Evolutionary conservation across 2,797 vertebrate genomes (phyloP).

Genomic region (Hipposideros larvatus): DNA sequence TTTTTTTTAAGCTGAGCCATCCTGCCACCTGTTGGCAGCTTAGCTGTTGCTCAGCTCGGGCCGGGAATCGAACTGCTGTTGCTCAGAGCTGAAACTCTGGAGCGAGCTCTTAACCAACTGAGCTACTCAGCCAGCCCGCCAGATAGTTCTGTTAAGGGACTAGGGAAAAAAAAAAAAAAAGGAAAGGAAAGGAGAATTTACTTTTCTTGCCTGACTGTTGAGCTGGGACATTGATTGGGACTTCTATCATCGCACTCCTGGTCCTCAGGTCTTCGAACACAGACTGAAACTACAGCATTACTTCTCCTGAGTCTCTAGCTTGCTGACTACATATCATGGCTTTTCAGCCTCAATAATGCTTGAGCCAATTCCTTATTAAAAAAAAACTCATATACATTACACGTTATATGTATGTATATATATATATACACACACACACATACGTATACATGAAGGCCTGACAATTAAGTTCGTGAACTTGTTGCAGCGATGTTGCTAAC

Average conservation of each 20-base stretch:
- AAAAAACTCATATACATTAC: not conserved
- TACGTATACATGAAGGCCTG: too few relatives aligned
- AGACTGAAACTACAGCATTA: not conserved
- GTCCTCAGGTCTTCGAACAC: not conserved
- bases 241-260: not conserved
- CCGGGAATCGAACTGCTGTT: too few relatives aligned
- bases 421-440: too few relatives aligned
- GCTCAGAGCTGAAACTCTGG: too few relatives aligned
- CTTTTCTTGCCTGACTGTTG: not conserved
- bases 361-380: not conserved
- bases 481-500: too few relatives aligned
- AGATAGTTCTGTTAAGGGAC: not conserved
- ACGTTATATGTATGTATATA: too few relatives aligned
- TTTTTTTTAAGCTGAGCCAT: too few relatives aligned
- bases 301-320: not conserved
- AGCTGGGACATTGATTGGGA: not conserved
- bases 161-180: not conserved
- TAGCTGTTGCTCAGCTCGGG: too few relatives aligned
- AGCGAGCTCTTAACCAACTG: too few relatives aligned
- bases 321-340: not conserved
- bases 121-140: too few relatives aligned
- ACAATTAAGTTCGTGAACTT: too few relatives aligned
- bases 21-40: too few relatives aligned
- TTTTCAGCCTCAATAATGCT: not conserved
- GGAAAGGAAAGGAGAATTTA: not conserved